Evolutionary conservation across 2,888 invertebrate genomes (phyloP).

Genomic region (Aspidiotus destructor): DNA sequence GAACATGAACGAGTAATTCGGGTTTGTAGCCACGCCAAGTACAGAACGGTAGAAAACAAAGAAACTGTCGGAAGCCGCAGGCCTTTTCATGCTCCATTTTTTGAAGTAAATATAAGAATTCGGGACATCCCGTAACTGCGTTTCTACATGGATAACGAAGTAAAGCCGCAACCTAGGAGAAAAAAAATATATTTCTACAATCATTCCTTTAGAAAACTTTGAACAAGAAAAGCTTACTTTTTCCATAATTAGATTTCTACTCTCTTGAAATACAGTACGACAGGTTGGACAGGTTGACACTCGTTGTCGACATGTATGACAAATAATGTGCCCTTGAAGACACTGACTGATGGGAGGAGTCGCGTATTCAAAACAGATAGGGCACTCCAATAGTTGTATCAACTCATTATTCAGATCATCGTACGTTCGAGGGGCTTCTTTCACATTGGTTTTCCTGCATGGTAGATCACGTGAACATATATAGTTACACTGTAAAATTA

Average conservation of each 20-base stretch:
- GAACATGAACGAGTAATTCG: constrained; percentile 37
- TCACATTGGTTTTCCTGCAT: neutral
- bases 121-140: constrained; percentile 44
- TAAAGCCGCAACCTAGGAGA: constrained; percentile 46
- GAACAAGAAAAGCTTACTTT: constrained; percentile 40
- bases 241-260: constrained; percentile 50
- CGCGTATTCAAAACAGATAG: constrained; percentile 55
- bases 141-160: constrained; percentile 50
- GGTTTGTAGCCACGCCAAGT: constrained; percentile 36
- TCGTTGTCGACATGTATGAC: constrained; percentile 49
- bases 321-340: constrained; percentile 54
- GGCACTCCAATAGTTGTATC: constrained; percentile 50
- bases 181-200: neutral
- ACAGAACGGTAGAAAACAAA: constrained; percentile 46
- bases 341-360: constrained; percentile 54
- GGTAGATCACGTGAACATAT: neutral
- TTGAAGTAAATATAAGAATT: constrained; percentile 44
- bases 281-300: constrained; percentile 53
- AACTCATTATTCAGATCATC: constrained; percentile 40
- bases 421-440: constrained; percentile 34
- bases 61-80: constrained; percentile 46
- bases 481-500: neutral
- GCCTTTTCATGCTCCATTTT: constrained; percentile 47
- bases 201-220: neutral
- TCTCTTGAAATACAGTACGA: constrained; percentile 45